phyloP scores from a whole-genome alignment of 35 echinoderm and acorn worm genomes.

The Eucidaris tribuloides region DNA sequence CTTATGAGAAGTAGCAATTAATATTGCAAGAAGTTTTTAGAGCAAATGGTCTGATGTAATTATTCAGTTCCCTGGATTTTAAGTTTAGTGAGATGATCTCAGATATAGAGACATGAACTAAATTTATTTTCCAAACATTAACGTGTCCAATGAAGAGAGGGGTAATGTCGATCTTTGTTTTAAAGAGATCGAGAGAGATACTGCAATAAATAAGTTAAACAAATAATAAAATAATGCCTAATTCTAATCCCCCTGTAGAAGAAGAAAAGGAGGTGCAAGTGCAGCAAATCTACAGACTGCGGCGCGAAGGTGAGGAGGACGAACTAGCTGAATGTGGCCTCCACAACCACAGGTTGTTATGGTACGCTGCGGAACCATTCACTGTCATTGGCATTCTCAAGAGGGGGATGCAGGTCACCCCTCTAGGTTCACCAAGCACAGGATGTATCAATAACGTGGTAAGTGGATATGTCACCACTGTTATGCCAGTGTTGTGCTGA shows the following conservation, averaged over 20 bases:
- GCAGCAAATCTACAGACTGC: conserved; percentile 65
- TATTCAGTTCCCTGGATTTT: no score
- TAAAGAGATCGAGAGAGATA: not conserved
- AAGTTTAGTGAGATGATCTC: not conserved
- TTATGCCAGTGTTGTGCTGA: no score
- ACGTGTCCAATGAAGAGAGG: not conserved
- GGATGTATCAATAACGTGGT: conserved; percentile 70
- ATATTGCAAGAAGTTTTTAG: no score
- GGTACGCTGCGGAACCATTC: conserved; percentile 76
- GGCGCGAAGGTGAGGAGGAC: conserved; percentile 72
- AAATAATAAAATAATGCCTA: no score
- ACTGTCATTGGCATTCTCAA: conserved; percentile 93
- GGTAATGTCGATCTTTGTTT: not conserved
- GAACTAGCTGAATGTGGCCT: conserved; percentile 29
- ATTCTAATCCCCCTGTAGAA: not conserved
- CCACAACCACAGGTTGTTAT: conserved; percentile 78
- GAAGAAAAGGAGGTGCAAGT: not conserved
- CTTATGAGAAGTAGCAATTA: no score
- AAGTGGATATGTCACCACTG: not conserved
- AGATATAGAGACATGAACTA: not conserved
- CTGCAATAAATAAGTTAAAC: no score
- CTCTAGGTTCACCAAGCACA: conserved; percentile 51
- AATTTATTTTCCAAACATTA: no score
- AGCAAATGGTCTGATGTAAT: no score
- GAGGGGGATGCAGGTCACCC: conserved; percentile 70